phyloP scores from a whole-genome alignment of 1,140 invertebrate genomes.

The Cyclargus thomasi region DNA sequence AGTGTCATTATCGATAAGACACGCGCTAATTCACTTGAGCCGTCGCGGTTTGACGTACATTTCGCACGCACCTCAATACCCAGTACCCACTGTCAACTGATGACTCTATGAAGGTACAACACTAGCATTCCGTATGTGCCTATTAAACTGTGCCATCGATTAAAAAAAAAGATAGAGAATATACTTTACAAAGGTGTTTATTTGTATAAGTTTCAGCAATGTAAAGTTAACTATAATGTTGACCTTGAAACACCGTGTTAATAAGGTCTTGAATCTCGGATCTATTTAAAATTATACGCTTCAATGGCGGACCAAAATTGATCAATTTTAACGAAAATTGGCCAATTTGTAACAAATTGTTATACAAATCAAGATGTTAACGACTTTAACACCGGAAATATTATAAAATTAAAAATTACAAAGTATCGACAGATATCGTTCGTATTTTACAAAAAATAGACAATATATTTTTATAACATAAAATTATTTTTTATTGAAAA shows the following conservation, averaged over 20 bases:
- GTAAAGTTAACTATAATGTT: neutral
- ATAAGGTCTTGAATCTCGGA: neutral
- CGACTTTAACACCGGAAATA: conserved; percentile 18
- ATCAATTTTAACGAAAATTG: conserved; percentile 33
- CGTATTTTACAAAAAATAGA: no score
- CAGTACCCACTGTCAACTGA: neutral
- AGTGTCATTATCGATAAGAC: conserved; percentile 50
- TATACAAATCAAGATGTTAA: neutral
- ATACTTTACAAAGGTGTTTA: no score
- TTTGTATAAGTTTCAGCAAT: neutral
- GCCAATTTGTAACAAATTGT: conserved; percentile 22
- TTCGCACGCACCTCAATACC: conserved; percentile 20
- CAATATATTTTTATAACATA: neutral
- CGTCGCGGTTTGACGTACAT: conserved; percentile 25
- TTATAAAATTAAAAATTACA: neutral
- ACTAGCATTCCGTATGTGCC: neutral
- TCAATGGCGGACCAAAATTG: conserved; percentile 26
- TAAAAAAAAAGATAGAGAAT: neutral
- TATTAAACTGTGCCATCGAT: neutral
- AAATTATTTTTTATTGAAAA: neutral
- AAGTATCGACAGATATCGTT: no score
- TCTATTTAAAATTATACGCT: conserved; percentile 15
- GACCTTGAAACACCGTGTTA: neutral
- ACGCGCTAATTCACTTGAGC: conserved; percentile 50
- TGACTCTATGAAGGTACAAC: neutral